A percentile compares a stretch with the other conserved stretches of the same genome.
These are phyloP conservation scores for Maconellicoccus hirsutus DNA, from an alignment of 1,140 invertebrate genomes.

Conservation along the genomic window DNA sequence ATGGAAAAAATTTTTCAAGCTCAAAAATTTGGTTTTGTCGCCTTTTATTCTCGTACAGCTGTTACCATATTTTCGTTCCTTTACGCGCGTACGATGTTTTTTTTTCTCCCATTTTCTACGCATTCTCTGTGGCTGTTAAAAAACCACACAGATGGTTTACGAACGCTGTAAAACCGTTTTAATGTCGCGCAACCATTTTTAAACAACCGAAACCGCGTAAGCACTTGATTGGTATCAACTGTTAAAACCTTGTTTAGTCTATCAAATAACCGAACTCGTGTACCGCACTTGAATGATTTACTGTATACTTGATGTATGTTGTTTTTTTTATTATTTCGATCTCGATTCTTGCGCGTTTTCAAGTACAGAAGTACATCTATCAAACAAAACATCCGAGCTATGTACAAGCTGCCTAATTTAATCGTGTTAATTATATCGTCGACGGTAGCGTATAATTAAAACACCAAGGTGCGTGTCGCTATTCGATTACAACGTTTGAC, in stretches of 20 bases:
- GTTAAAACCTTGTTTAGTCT: conserved; percentile 21
- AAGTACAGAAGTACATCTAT: too few species aligned
- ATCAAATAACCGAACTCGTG: conserved; percentile 10
- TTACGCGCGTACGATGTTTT: background rate
- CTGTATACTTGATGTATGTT: background rate
- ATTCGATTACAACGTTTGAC: too few species aligned
- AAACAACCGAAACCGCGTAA: conserved; percentile 17
- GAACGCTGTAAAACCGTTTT: conserved; percentile 17
- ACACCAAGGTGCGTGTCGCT: too few species aligned
- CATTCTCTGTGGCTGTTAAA: conserved; percentile 20
- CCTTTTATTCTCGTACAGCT: background rate
- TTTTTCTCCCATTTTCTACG: conserved; percentile 1
- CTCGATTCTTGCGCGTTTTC: too few species aligned
- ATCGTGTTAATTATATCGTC: too few species aligned
- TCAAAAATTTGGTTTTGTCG: background rate
- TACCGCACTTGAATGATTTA: conserved; percentile 17
- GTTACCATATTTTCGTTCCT: conserved; percentile 6
- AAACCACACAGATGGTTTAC: conserved; percentile 22
- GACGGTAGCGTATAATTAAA: too few species aligned
- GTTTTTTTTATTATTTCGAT: too few species aligned
- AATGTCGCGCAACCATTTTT: conserved; percentile 21
- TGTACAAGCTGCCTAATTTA: too few species aligned
- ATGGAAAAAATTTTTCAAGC: background rate
- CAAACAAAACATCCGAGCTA: too few species aligned
- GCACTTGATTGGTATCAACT: conserved; percentile 22